These are phyloP conservation scores for Sweltsa coloradensis DNA, from an alignment of 1,140 invertebrate genomes.

Conservation along the genomic window DNA sequence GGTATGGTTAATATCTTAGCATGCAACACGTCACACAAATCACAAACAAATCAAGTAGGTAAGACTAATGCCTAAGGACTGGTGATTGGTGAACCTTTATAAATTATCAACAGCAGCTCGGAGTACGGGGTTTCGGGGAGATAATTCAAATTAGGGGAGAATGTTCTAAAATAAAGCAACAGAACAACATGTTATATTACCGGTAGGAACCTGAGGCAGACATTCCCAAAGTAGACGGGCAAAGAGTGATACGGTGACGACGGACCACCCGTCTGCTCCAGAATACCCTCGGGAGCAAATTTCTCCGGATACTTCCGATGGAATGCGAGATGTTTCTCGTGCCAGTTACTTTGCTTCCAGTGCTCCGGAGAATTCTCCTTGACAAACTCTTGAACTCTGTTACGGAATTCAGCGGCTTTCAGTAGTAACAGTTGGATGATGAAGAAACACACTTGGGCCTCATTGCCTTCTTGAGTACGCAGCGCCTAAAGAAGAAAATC, in stretches of 20 bases:
- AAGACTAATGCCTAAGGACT: too few relatives aligned
- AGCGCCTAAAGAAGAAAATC: constrained; percentile 64
- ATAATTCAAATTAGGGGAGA: too few relatives aligned
- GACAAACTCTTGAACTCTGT: constrained; percentile 84
- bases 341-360: constrained; percentile 96
- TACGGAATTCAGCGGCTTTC: constrained; percentile 80
- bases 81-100: too few relatives aligned
- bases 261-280: constrained; percentile 38
- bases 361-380: constrained; percentile 87
- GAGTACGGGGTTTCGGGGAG: too few relatives aligned
- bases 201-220: constrained; percentile 88
- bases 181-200: too few relatives aligned
- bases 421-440: constrained; percentile 84
- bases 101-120: too few relatives aligned
- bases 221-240: constrained; percentile 90
- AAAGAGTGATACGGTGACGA: constrained; percentile 57
- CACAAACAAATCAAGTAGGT: too few relatives aligned
- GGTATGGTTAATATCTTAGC: too few relatives aligned
- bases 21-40: too few relatives aligned
- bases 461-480: constrained; percentile 81
- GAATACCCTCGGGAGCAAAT: constrained; percentile 78
- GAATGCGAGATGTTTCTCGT: constrained; percentile 89
- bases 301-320: constrained; percentile 92
- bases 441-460: constrained; percentile 89
- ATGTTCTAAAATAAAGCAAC: too few relatives aligned